Conservation (phyloP, 2,888 invertebrate species). For the Sarcophaga rosellei region DNA sequence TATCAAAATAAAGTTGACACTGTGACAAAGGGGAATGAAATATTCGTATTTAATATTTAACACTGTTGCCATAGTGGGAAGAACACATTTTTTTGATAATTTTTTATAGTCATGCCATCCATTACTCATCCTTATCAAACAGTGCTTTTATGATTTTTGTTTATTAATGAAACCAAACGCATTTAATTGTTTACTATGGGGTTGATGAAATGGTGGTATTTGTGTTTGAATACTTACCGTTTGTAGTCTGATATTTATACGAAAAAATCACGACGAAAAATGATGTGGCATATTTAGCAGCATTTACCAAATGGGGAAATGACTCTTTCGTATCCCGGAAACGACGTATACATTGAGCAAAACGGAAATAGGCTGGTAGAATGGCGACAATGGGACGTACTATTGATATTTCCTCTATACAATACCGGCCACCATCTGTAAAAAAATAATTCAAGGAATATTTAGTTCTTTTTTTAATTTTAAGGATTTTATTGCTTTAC, state of each 20-base stretch:
- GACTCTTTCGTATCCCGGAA: conserved; percentile 90
- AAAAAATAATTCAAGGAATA: background rate
- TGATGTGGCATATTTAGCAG: conserved; percentile 94
- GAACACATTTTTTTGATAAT: background rate
- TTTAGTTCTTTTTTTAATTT: background rate
- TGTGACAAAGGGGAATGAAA: background rate
- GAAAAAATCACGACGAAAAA: conserved; percentile 92
- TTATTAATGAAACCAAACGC: background rate
- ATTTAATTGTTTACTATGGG: background rate
- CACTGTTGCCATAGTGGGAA: background rate
- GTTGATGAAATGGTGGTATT: background rate
- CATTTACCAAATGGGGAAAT: conserved; percentile 92
- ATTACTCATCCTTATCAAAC: conserved; percentile 7
- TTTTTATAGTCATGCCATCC: conserved; percentile 4
- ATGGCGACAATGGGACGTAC: conserved; percentile 87
- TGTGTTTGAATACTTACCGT: conserved; percentile 73
- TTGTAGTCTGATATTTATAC: conserved; percentile 80
- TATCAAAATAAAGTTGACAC: background rate
- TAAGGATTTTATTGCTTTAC: too few species aligned
- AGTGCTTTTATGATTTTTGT: background rate
- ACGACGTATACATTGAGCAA: conserved; percentile 91
- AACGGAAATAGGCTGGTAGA: conserved; percentile 92
- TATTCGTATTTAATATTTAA: background rate
- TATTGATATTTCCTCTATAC: conserved; percentile 82
- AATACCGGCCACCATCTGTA: conserved; percentile 82